Base-by-base conservation (phyloP, 2,888 invertebrate species). In the Lepidocyrtinus sp. region DNA sequence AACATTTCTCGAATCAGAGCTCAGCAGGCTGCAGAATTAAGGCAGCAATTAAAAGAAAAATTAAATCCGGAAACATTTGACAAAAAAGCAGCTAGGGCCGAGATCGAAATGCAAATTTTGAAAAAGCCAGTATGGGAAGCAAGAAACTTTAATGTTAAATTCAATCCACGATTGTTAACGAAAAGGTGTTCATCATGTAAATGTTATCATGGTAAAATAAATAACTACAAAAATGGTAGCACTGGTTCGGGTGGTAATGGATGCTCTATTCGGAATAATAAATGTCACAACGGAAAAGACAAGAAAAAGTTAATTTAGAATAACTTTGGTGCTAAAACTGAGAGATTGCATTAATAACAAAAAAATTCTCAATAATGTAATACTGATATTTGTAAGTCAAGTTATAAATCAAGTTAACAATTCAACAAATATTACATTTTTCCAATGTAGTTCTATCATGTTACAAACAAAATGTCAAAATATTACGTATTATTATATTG, bases 61-160 rank as follows among this genome's bases (percentile, higher is more conserved):
- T 55, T 86, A 1, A 85, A 85, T 77, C 85, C 85, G 24, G 85
- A 86, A 15, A 86, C 85, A 21, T 86, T 86, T 82, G 85, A 84
- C 27, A 84, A 82, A 72, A 86, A 85, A 70, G 85, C 84, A 26
- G 84, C 85, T 1, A 61, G 86, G 22, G 86, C 82, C 0, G 86
- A 86, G 55, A 69, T 85, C 36, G 86, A 85, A 67, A 24, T 84
- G 59, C 75, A 72, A 25, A 22, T 86, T 17, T 61, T 86, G 76
- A 84, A 79, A 50, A 84, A 82, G 72, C 61, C 36, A 22, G 67
- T 70, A 12, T 26, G 25, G 24, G 76, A 67, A 12, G 12, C 21
- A 9, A 9, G 25, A 0, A 70, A 46, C 22, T 82, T 83, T 69
- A 69, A 21, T 50, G 76, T 83, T 36, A 78, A 75, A 59, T 79